phyloP scores from a whole-genome alignment of 2,113 vertebrate genomes.

The Ramphastos sulfuratus region DNA sequence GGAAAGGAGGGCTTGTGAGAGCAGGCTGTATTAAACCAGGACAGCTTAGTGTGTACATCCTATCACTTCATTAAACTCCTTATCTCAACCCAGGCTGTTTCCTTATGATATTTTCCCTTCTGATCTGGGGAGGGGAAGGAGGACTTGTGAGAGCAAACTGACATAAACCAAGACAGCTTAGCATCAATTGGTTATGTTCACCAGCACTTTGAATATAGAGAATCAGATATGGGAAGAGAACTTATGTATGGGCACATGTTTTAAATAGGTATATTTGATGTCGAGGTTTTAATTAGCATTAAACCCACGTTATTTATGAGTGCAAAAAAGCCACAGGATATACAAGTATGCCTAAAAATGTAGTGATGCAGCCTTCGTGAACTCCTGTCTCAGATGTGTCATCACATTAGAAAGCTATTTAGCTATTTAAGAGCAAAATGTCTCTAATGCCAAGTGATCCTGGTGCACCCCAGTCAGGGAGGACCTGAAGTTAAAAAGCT shows the following conservation, averaged over 20 bases:
- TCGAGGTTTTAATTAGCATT: not conserved
- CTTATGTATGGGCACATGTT: not conserved
- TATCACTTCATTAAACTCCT: too few species aligned
- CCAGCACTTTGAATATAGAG: not conserved
- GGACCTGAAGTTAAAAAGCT: not conserved
- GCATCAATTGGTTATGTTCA: too few species aligned
- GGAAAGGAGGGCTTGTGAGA: too few species aligned
- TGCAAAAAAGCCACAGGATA: not conserved
- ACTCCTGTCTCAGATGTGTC: not conserved
- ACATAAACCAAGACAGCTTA: too few species aligned
- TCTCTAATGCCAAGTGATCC: not conserved
- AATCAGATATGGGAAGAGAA: not conserved
- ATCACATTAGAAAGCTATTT: not conserved
- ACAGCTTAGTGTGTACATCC: too few species aligned
- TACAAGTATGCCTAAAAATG: not conserved
- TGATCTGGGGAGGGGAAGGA: too few species aligned
- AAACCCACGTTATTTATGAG: not conserved
- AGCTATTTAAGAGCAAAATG: not conserved
- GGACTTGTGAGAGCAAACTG: too few species aligned
- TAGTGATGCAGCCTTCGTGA: not conserved
- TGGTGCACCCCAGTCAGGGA: not conserved
- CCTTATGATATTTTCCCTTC: too few species aligned
- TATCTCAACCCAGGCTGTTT: too few species aligned
- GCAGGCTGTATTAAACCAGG: too few species aligned
- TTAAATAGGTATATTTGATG: not conserved